phyloP scores from a whole-genome alignment of 2,888 invertebrate genomes.

The Diarsia brunnea region DNA sequence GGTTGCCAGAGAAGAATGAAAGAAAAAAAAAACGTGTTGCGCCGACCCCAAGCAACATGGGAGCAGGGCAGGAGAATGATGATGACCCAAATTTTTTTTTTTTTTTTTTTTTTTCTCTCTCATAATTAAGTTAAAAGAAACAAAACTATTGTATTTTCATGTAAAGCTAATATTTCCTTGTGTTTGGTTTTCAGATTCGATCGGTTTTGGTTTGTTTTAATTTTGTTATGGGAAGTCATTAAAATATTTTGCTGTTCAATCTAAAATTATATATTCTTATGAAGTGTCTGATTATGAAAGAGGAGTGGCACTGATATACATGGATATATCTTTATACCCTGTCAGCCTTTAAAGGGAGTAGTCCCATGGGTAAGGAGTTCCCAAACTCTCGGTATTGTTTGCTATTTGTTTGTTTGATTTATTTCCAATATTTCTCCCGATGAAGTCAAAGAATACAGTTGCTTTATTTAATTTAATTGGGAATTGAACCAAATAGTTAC shows the following conservation, averaged over 20 bases:
- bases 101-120: too few relatives aligned
- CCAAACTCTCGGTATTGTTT: neutral
- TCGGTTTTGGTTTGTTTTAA: constrained; percentile 28
- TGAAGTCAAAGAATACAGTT: neutral
- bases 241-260: neutral
- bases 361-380: neutral
- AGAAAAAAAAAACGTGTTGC: too few relatives aligned
- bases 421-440: neutral
- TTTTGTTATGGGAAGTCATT: constrained; percentile 45
- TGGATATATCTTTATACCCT: neutral
- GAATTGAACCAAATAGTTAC: neutral
- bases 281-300: neutral
- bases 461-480: neutral
- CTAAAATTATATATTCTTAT: constrained; percentile 26
- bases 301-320: neutral
- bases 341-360: neutral
- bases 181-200: constrained; percentile 24
- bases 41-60: too few relatives aligned
- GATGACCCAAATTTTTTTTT: too few relatives aligned
- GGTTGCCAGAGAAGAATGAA: too few relatives aligned
- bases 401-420: neutral
- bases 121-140: neutral
- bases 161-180: constrained; percentile 44
- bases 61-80: too few relatives aligned
- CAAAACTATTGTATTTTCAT: constrained; percentile 40